Percentiles rank a stretch among this genome's conserved stretches.
Conservation (phyloP, 1,140 invertebrate genomes). For the Phthorimaea operculella region DNA sequence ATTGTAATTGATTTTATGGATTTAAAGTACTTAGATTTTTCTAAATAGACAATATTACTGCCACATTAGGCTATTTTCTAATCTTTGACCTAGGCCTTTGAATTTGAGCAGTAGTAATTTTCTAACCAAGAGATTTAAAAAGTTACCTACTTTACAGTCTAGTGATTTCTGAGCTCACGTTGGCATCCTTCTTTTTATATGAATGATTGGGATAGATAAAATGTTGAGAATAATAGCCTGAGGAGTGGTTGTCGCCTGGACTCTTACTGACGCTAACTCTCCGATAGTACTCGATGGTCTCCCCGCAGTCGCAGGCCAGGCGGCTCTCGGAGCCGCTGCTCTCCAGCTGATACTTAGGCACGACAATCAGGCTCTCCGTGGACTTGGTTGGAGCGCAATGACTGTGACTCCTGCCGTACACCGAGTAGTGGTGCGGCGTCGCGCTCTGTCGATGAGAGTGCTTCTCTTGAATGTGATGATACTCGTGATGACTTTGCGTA, state of each 20-base stretch:
- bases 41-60: background rate
- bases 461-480: constrained; percentile 55
- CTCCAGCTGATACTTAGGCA: constrained; percentile 70
- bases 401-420: constrained; percentile 43
- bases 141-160: constrained; percentile 52
- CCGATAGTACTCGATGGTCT: constrained; percentile 64
- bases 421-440: constrained; percentile 60
- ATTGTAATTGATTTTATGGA: no score
- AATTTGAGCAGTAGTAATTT: constrained; percentile 17
- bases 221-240: constrained; percentile 65
- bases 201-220: constrained; percentile 59
- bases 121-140: background rate
- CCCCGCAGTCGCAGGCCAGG: constrained; percentile 75
- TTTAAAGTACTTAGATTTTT: background rate
- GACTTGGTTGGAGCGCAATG: constrained; percentile 75
- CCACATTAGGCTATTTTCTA: background rate
- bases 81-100: constrained; percentile 11
- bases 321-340: constrained; percentile 72
- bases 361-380: constrained; percentile 78
- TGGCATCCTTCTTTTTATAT: constrained; percentile 62
- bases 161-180: constrained; percentile 70
- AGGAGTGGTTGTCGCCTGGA: constrained; percentile 54
- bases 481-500: constrained; percentile 66
- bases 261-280: constrained; percentile 48
- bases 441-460: constrained; percentile 61